Percentiles rank a stretch among this genome's conserved stretches.
Conservation (phyloP, 2,113 vertebrate genomes). For the Leiothrix lutea region DNA sequence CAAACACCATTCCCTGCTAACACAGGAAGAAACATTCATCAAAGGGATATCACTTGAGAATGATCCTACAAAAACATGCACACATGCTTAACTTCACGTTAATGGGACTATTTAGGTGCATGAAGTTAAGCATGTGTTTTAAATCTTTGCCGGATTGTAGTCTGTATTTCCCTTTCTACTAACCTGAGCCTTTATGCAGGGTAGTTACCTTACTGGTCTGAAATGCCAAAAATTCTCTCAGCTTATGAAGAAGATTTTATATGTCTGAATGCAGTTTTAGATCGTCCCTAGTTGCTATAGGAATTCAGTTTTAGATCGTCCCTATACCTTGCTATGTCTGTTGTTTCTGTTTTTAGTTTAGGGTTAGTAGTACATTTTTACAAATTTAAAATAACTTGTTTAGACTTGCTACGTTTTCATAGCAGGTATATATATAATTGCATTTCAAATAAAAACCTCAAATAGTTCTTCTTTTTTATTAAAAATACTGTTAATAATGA, state of each 20-base stretch:
- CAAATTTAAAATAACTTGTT: neutral
- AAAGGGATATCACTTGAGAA: slow-evolving; percentile 47
- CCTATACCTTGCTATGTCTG: neutral
- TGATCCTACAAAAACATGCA: slow-evolving; percentile 19
- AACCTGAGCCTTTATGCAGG: neutral
- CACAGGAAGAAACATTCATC: slow-evolving; percentile 58
- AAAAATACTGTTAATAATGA: neutral
- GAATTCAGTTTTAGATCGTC: neutral
- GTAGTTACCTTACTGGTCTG: neutral
- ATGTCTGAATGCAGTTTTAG: neutral
- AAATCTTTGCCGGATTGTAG: slow-evolving; percentile 11
- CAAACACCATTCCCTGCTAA: slow-evolving; percentile 47
- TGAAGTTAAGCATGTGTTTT: slow-evolving; percentile 60
- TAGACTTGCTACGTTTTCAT: neutral
- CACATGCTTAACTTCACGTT: slow-evolving; percentile 30
- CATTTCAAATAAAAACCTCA: neutral
- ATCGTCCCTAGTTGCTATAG: neutral
- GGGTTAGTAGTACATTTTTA: neutral
- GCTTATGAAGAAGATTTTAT: neutral
- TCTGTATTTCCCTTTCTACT: slow-evolving; percentile 30
- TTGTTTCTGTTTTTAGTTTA: neutral
- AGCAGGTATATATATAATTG: neutral
- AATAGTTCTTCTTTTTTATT: neutral
- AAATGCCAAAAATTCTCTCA: slow-evolving; percentile 5
- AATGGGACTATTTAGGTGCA: slow-evolving; percentile 29